These are phyloP conservation scores for Setipinna tenuifilis DNA, from an alignment of 2,797 vertebrate species.

Conservation along the genomic window DNA sequence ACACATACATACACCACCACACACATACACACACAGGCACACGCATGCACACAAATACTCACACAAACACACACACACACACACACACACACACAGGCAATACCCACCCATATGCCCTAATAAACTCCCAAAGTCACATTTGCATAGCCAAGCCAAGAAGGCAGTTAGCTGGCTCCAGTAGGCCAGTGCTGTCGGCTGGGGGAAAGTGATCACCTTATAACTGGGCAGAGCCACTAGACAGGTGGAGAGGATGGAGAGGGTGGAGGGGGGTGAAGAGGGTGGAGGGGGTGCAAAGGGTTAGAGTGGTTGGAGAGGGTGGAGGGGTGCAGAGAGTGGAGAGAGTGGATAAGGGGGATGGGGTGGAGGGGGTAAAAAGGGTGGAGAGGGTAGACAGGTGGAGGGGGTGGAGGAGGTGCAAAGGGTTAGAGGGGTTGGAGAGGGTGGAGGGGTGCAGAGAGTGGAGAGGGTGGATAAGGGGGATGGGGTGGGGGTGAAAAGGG, in stretches of 20 bases:
- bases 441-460: neutral
- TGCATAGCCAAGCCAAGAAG: slow-evolving; percentile 42
- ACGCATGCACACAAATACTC: no score
- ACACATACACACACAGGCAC: no score
- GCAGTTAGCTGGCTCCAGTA: neutral
- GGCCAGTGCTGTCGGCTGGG: slow-evolving; percentile 54
- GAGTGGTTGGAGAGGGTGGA: neutral
- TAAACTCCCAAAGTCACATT: neutral
- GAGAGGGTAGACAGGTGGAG: neutral
- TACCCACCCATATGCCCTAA: no score
- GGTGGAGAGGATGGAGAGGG: neutral
- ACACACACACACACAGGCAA: no score
- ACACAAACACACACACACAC: no score
- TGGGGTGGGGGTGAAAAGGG: neutral
- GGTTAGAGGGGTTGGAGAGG: no score
- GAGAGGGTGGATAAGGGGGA: neutral
- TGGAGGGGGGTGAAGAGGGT: neutral
- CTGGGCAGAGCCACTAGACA: slow-evolving; percentile 26
- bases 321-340: no score
- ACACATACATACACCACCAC: no score
- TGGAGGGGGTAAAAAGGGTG: neutral
- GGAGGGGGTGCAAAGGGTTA: neutral
- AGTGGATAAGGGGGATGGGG: neutral
- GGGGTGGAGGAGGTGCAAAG: neutral
- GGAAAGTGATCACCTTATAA: slow-evolving; percentile 59